Percentiles rank a stretch among this genome's conserved stretches.
phyloP scores from a whole-genome alignment of 2,888 invertebrate genomes.

The Tolmerus cingulatus region DNA sequence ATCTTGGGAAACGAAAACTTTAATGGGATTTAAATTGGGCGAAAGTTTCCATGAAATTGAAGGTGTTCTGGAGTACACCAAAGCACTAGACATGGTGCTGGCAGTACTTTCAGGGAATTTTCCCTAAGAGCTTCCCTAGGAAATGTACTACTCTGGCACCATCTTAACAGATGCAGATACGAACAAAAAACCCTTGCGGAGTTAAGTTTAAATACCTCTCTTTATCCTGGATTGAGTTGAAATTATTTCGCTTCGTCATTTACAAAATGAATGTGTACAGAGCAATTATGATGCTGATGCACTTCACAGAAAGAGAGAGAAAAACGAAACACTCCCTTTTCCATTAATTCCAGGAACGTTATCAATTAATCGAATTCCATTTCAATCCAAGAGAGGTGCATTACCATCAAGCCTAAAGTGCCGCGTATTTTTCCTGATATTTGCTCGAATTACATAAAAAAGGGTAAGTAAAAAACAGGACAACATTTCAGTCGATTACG shows the following conservation, averaged over 20 bases:
- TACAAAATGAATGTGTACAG: background rate
- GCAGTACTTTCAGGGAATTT: background rate
- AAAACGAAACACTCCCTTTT: background rate
- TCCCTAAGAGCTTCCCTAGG: background rate
- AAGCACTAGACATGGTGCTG: background rate
- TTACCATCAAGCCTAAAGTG: background rate
- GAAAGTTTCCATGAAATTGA: background rate
- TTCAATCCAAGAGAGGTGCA: background rate
- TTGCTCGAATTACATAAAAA: background rate
- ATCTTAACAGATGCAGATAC: background rate
- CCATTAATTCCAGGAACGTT: background rate
- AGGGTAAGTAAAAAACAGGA: background rate
- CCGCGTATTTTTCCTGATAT: background rate
- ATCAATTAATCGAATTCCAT: background rate
- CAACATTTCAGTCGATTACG: background rate
- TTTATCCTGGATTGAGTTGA: background rate
- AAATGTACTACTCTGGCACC: background rate
- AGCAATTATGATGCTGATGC: background rate
- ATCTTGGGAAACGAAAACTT: slow-evolving; percentile 4
- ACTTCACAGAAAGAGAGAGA: background rate
- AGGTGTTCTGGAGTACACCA: background rate
- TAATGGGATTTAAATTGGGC: slow-evolving; percentile 31
- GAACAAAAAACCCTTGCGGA: background rate
- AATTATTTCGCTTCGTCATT: background rate
- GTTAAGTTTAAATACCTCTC: background rate